phyloP scores from a whole-genome alignment of 2,113 vertebrate species.

The Psittacus erithacus region DNA sequence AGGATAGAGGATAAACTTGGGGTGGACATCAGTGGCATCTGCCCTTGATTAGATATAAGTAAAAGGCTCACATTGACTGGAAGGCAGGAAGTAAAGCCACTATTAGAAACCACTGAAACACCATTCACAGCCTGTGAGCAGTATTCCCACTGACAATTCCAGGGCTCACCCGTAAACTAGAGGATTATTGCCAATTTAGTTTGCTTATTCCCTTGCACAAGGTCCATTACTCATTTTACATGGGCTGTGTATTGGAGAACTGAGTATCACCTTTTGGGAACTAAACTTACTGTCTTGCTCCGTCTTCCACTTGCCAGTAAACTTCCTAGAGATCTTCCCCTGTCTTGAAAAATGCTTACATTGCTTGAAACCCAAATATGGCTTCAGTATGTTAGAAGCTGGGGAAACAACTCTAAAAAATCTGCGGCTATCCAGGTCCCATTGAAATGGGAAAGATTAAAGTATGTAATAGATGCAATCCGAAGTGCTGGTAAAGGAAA shows the following conservation, averaged over 20 bases:
- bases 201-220: conserved; percentile 46
- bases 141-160: conserved; percentile 17
- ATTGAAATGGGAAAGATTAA: not conserved
- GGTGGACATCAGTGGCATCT: not conserved
- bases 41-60: not conserved
- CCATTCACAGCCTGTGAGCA: not conserved
- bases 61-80: not conserved
- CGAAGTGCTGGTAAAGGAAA: conserved; percentile 17
- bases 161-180: conserved; percentile 4
- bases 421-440: not conserved
- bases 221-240: conserved; percentile 29
- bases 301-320: conserved; percentile 2
- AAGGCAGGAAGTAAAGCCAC: conserved; percentile 1
- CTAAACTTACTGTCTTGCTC: not conserved
- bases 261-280: conserved; percentile 45
- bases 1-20: fast-evolving
- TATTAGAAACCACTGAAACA: conserved; percentile 38
- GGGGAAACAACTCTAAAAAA: not conserved
- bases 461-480: conserved; percentile 17
- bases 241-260: not conserved
- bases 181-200: not conserved
- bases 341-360: conserved; percentile 30
- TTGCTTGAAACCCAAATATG: conserved; percentile 6
- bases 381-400: not conserved
- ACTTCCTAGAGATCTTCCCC: conserved; percentile 33